Base-by-base conservation (phyloP, 30 jellyfish, hydroid and myxozoan genomes). In the Turritopsis rubra region DNA sequence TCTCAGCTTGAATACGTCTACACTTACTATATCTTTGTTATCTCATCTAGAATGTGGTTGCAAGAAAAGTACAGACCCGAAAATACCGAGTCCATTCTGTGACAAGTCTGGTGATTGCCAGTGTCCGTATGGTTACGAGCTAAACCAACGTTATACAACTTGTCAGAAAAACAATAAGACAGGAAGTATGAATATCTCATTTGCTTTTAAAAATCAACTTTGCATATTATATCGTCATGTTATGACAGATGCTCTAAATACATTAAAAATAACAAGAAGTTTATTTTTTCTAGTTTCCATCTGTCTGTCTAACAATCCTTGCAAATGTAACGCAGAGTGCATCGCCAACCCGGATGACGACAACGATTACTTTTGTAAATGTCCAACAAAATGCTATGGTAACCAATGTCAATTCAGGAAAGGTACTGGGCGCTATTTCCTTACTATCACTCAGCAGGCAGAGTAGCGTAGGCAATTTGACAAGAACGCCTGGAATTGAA, bases 291-390 rank as follows among this genome's bases (percentile, higher is more conserved):
- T n/a, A n/a, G n/a, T n/a, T n/a, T n/a, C n/a, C n/a, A n/a, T 41
- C 60, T 41, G 60, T 41, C 9, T 41, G 13, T 13, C 13, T 3
- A 13, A 80, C 80, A 89, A 86, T 76, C 96, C 96, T 22, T 89
- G 96, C 88, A 85, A 84, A 66, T 80, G 85, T 74, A 81, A 71
- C 52, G 96, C 94, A 5, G 54, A 66, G 25, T 89, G 96, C 84
- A 80, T 54, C 29, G 79, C 82, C 54, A 75, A 81, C 60, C 94
- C 91, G 29, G 77, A 85, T 65, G 65, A 79, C 60, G 68, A 53
- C 80, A 16, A 22, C 30, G 77, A 68, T 22, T n/a, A 7, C 21
- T 0, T 68, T 68, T 68, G 77, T 68, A 27, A 68, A 0, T 68
- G 77, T 68, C 77, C 77, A 9, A 7, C 28, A 68, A 23, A 68